These are phyloP conservation scores for Rousettus leschenaultii DNA, from an alignment of 2,113 vertebrate genomes.

Conservation along the genomic window DNA sequence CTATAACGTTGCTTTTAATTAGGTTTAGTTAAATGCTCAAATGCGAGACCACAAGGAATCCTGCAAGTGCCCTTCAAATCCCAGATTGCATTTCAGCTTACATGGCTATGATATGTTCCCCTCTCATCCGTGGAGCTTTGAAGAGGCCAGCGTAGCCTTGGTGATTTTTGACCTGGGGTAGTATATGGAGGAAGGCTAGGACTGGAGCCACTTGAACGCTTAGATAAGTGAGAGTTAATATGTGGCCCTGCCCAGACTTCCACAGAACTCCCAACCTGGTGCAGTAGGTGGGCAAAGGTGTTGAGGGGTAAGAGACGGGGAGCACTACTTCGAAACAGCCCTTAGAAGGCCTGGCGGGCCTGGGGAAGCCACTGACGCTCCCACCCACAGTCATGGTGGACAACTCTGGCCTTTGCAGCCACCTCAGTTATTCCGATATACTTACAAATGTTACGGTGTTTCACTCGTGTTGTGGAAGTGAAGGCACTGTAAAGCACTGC, in stretches of 20 bases:
- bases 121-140: background rate
- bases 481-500: background rate
- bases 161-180: background rate
- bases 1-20: background rate
- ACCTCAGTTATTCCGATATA: background rate
- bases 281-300: background rate
- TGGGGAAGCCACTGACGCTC: background rate
- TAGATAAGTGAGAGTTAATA: background rate
- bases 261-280: background rate
- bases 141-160: background rate
- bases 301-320: rapidly evolving
- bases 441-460: background rate
- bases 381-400: background rate
- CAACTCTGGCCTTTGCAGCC: background rate
- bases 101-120: background rate
- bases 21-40: background rate
- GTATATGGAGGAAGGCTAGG: background rate
- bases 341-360: background rate
- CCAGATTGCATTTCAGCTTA: background rate
- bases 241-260: background rate
- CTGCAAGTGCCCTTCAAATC: background rate
- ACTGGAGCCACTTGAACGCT: background rate
- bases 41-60: background rate
- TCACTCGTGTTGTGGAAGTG: background rate
- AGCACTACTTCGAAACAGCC: background rate